A percentile compares a stretch with the other conserved stretches of the same genome.
phyloP scores from a whole-genome alignment of 1,140 invertebrate genomes.

The Drosophila miranda region DNA sequence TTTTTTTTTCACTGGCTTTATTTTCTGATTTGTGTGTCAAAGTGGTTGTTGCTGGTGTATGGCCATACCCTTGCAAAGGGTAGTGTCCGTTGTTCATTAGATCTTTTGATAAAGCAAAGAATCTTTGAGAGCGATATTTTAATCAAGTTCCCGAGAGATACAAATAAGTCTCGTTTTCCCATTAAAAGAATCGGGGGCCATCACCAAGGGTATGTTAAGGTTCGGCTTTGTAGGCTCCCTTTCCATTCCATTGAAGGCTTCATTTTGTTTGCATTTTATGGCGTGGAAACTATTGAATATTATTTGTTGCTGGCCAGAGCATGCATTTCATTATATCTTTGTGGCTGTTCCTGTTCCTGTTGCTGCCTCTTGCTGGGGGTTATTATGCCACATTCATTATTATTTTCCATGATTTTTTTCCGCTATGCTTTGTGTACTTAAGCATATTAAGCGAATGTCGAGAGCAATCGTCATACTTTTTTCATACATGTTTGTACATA shows the following conservation, averaged over 20 bases:
- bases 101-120: too few relatives aligned
- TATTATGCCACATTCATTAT: constrained; percentile 46
- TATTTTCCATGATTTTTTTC: neutral
- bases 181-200: too few relatives aligned
- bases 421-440: constrained; percentile 48
- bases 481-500: neutral
- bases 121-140: too few relatives aligned
- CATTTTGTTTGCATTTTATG: constrained; percentile 74
- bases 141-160: too few relatives aligned
- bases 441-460: constrained; percentile 55
- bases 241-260: constrained; percentile 49
- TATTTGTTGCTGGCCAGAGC: constrained; percentile 44
- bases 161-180: too few relatives aligned
- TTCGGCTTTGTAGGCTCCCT: neutral
- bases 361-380: constrained; percentile 2
- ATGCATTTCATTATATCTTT: constrained; percentile 51
- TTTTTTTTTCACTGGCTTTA: constrained; percentile 2
- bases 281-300: constrained; percentile 70
- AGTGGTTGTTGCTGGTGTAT: constrained; percentile 18
- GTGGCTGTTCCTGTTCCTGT: neutral
- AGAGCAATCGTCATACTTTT: constrained; percentile 39
- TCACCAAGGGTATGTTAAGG: too few relatives aligned
- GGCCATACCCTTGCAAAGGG: too few relatives aligned
- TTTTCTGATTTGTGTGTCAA: constrained; percentile 59
- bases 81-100: too few relatives aligned